Evolutionary conservation across 1,140 invertebrate genomes (phyloP).

Genomic region (Sinonovacula constricta): DNA sequence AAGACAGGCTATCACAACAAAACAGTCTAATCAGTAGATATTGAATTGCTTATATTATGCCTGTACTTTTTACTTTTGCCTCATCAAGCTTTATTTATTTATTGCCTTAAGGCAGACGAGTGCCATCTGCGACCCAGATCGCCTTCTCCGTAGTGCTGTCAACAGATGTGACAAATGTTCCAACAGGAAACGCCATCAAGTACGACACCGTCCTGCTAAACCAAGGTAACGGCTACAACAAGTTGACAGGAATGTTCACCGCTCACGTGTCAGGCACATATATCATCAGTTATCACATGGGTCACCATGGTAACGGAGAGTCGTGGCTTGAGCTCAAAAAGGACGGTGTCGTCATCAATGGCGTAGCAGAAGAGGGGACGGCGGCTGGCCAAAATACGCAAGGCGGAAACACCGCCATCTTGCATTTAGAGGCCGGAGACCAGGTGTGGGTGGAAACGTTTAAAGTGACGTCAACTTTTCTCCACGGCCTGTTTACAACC

Average conservation of each 20-base stretch:
- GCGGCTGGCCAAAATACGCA: conserved; percentile 1
- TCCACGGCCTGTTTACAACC: background rate
- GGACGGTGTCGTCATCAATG: background rate
- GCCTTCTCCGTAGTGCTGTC: too few relatives aligned
- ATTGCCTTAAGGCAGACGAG: too few relatives aligned
- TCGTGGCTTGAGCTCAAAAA: conserved; percentile 18
- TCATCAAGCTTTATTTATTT: too few relatives aligned
- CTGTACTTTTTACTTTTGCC: too few relatives aligned
- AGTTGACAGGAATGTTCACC: conserved; percentile 12
- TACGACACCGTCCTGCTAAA: conserved; percentile 23
- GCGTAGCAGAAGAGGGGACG: conserved; percentile 1
- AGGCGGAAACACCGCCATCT: conserved; percentile 14
- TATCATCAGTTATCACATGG: conserved; percentile 17
- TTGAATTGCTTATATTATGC: too few relatives aligned
- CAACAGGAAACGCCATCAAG: too few relatives aligned
- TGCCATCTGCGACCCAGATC: too few relatives aligned
- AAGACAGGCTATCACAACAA: too few relatives aligned
- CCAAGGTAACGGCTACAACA: conserved; percentile 15
- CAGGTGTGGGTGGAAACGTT: conserved; percentile 7
- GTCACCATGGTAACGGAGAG: conserved; percentile 17
- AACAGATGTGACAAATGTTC: too few relatives aligned
- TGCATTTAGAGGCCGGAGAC: background rate
- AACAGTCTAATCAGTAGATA: too few relatives aligned
- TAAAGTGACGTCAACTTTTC: background rate
- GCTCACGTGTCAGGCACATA: conserved; percentile 5